These are phyloP conservation scores for Dasypogon diadema DNA, from an alignment of 2,888 invertebrate species.

Conservation along the genomic window DNA sequence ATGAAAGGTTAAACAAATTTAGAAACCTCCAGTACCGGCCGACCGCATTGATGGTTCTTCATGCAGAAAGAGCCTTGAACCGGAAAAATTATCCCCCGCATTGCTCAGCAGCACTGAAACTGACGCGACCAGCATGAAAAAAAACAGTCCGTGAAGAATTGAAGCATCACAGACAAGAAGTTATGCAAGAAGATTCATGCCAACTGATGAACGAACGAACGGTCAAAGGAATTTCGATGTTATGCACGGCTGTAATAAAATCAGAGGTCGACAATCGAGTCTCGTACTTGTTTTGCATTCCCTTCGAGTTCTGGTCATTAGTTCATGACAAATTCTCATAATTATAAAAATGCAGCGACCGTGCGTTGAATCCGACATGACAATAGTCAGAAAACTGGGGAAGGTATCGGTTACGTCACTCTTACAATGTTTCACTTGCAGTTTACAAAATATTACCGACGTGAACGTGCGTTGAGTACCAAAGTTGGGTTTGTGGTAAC, in stretches of 20 bases:
- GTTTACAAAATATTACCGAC: background rate
- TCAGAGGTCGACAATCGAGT: no score
- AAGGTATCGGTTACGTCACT: background rate
- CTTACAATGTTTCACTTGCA: background rate
- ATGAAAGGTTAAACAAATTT: conserved; percentile 15
- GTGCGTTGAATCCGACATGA: background rate
- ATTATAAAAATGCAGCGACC: background rate
- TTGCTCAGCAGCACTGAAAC: background rate
- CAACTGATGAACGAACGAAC: no score
- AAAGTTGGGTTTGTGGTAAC: background rate
- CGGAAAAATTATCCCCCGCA: conserved; percentile 35
- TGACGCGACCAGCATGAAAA: background rate
- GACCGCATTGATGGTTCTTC: conserved; percentile 31
- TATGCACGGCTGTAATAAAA: no score
- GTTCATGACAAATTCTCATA: background rate
- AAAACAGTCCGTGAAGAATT: background rate
- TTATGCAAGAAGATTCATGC: conserved; percentile 19
- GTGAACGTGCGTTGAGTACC: background rate
- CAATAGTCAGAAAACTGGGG: background rate
- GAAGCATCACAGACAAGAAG: conserved; percentile 1
- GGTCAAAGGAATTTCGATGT: no score
- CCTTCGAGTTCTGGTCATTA: background rate
- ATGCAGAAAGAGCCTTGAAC: conserved; percentile 41
- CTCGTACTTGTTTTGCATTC: no score
- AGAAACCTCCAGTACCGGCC: conserved; percentile 7